Percentiles rank a stretch among this genome's conserved stretches.
Evolutionary conservation across 2,888 invertebrate species (phyloP).

Genomic region (Proisotoma minuta): DNA sequence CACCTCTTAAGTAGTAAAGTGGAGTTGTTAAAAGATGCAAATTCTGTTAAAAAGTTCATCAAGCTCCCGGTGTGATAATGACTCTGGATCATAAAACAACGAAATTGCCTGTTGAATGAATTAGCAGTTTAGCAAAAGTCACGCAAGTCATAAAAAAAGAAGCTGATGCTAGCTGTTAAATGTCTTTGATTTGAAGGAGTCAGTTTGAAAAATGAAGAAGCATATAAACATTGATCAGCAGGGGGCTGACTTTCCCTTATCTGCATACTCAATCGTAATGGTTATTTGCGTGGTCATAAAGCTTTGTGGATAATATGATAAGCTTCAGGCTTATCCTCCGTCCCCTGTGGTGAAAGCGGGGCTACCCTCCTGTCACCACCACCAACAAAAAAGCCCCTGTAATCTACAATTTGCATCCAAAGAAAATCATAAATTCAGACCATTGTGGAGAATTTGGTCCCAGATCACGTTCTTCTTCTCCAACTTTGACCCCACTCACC

Average conservation of each 20-base stretch:
- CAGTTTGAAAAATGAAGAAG: constrained; percentile 13
- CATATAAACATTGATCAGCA: background rate
- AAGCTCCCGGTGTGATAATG: constrained; percentile 9
- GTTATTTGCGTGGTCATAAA: background rate
- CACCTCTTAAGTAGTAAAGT: too few species aligned
- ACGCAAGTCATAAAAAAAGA: background rate
- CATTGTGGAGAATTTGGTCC: too few species aligned
- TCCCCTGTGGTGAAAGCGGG: background rate
- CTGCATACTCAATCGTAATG: constrained; percentile 2
- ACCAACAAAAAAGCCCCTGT: background rate
- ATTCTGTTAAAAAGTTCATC: too few species aligned
- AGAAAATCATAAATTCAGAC: background rate
- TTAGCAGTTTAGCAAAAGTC: background rate
- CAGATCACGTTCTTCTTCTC: too few species aligned
- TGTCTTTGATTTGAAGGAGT: background rate
- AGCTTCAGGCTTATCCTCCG: background rate
- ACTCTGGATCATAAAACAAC: constrained; percentile 10
- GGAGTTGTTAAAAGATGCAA: too few species aligned
- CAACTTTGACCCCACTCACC: too few species aligned
- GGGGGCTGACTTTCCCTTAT: background rate
- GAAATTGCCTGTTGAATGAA: constrained; percentile 1
- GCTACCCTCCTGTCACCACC: background rate
- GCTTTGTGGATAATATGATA: background rate
- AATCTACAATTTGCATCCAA: background rate
- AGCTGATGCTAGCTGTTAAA: constrained; percentile 1